Base-by-base conservation (phyloP, 1,140 invertebrate species). In the Cataglyphis hispanica region DNA sequence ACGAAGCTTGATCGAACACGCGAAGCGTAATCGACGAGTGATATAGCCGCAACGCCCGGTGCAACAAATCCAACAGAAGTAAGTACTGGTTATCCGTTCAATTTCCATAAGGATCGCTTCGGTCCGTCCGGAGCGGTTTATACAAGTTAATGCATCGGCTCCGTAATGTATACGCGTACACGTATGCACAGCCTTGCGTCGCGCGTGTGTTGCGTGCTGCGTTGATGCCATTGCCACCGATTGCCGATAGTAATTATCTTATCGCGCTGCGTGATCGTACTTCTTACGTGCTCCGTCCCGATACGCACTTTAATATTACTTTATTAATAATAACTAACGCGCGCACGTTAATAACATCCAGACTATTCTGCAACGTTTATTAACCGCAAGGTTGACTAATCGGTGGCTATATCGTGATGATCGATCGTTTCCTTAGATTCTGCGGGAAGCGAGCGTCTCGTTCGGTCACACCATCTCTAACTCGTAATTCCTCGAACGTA, bases 261-360 rank as follows among this genome's bases (percentile, higher is more conserved):
- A 83, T 83, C 78, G 53, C 37, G 37, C 53, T 19, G 58, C 56
- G n/a, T 13, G 78, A 72, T 83, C 78, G 78, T 46, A 74, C 78
- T n/a, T 25, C 66, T 72, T 60, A 27, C 67, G 37, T 43, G 53
- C 25, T 70, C 56, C 63, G 37, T 67, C 43, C 25, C 58, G 43
- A 27, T 50, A 10, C 46, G 46, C 53, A 25, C 67, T 58, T 60
- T 46, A 27, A 56, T 74, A 74, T 83, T 50, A 50, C 78, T 83
- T 83, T 83, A 83, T 83, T 83, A 83, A 69, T 74, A 83, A 83
- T 83, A 83, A 83, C 78, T 74, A 58, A 72, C 46, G 72, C 78
- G 40, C 66, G 78, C 64, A 46, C 78, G 78, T 83, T 83, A 72
- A 83, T 83, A 83, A 83, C 56, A 70, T 43, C 22, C 53, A 56